Evolutionary conservation across 2,113 vertebrate species (phyloP).

Genomic region (Atractosteus spatula): DNA sequence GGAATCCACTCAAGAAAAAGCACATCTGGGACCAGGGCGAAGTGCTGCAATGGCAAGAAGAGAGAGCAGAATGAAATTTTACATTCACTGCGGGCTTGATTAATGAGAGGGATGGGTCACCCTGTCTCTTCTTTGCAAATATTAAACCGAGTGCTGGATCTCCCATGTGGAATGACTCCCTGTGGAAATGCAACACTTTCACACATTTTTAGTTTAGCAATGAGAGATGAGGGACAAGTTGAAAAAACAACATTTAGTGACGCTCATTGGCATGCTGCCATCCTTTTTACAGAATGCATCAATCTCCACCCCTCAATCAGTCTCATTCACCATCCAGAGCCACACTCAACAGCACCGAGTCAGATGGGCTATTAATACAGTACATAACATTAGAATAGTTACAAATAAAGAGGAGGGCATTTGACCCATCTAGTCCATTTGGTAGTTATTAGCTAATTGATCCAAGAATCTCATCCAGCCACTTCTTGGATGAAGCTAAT

Average conservation of each 20-base stretch:
- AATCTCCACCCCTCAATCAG: too few species aligned
- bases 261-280: not conserved
- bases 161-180: not conserved
- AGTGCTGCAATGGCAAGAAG: not conserved
- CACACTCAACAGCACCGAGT: too few species aligned
- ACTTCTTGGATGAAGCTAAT: too few species aligned
- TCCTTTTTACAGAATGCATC: not conserved
- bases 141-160: not conserved
- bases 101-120: conserved; percentile 11
- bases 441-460: too few species aligned
- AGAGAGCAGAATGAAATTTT: not conserved
- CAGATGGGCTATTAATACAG: too few species aligned
- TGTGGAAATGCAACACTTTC: not conserved
- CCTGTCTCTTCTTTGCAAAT: conserved; percentile 2
- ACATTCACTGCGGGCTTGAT: not conserved
- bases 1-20: not conserved
- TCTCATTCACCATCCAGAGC: too few species aligned
- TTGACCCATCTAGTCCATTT: too few species aligned
- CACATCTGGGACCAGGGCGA: not conserved
- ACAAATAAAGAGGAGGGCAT: too few species aligned
- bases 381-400: too few species aligned
- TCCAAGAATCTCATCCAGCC: too few species aligned
- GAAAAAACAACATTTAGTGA: too few species aligned
- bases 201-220: not conserved
- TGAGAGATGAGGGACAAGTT: not conserved